Evolutionary conservation across 1,140 invertebrate genomes (phyloP).

Genomic region (Polypedilum vanderplanki): DNA sequence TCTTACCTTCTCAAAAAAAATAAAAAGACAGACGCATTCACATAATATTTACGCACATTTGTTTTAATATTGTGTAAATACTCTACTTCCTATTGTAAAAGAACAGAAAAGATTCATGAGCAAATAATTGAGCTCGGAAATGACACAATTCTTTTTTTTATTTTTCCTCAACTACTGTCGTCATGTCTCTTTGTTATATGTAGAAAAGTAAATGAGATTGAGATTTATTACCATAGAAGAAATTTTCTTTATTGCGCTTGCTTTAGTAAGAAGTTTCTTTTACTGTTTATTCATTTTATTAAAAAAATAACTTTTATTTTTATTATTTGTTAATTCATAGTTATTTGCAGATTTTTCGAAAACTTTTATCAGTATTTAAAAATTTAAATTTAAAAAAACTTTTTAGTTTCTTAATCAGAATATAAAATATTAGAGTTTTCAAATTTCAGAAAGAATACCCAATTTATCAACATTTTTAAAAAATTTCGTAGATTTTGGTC

Average conservation of each 20-base stretch:
- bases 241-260: not conserved
- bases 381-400: too few species aligned
- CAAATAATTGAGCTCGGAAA: conserved; percentile 17
- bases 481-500: too few species aligned
- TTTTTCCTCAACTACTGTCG: not conserved
- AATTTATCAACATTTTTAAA: too few species aligned
- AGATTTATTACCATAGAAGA: not conserved
- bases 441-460: too few species aligned
- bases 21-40: not conserved
- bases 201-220: not conserved
- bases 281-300: too few species aligned
- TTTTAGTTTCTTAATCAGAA: too few species aligned
- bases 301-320: too few species aligned
- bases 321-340: too few species aligned
- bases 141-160: conserved; percentile 3
- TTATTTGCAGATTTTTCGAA: too few species aligned
- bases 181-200: too few species aligned
- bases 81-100: not conserved
- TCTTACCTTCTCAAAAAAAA: not conserved
- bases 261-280: not conserved
- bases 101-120: not conserved
- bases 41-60: not conserved
- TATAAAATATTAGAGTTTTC: too few species aligned
- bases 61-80: not conserved
- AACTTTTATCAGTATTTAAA: too few species aligned